Base-by-base conservation (phyloP, 2,797 vertebrate species). In the Peromyscus eremicus region DNA sequence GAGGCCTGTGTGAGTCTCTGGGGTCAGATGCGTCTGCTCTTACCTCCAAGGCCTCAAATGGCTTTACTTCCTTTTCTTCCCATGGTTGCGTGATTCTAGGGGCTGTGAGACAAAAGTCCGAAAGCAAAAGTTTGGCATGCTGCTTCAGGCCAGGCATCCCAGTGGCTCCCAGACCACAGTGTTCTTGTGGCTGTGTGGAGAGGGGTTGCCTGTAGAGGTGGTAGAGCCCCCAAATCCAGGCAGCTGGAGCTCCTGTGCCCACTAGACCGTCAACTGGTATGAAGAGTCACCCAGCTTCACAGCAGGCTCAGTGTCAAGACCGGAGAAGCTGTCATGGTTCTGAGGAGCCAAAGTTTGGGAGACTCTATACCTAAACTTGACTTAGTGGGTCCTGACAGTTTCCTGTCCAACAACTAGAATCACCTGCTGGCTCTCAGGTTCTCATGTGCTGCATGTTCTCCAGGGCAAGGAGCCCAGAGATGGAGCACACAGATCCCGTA, bases 221-320 rank as follows among this genome's bases (percentile, higher is more conserved):
- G 46, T 34, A 25, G 46, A 32, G n/a, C 2, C 34, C 27, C 9
- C 1, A 52, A 16, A 46, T 10, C 14, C 5, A 5, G 34, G 52
- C n/a, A 5, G 29, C 49, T 16, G 9, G 13, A 37, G 19, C 16
- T 43, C n/a, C 32, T 2, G 23, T 60, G 82, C 12, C 14, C 5
- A 6, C 21, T 14, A 0, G 0, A 43, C 9, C 10, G 27, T n/a
- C 7, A 7, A 37, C 43, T 66, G 37, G 21, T 46, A 14, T 13
- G 43, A 34, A 77, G 29, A 57, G 32, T 14, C 14, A 6, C 29
- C 40, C 27, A 10, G 40, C 12, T 49, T 37, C 32, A 3, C 5
- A 25, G 7, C 13, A 14, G 27, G 60, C 25, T 79, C 16, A 19
- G 25, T 25, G 4, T 23, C 23, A 43, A 62, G 2, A 27, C n/a